These are phyloP conservation scores for Pan paniscus DNA, from an alignment of 2,113 vertebrate species.

Conservation along the genomic window DNA sequence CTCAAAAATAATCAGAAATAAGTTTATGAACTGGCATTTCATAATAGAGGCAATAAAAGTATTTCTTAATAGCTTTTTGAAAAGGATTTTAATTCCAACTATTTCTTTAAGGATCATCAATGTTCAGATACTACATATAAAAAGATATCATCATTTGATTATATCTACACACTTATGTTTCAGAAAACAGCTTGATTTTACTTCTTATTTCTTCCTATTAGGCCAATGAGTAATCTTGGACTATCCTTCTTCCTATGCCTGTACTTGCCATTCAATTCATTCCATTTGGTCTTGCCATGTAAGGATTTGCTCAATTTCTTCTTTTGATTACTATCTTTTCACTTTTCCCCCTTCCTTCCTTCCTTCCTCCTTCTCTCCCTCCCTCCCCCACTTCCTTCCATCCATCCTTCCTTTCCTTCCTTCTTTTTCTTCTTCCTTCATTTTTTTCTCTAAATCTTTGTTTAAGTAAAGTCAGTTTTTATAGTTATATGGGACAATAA, in stretches of 20 bases:
- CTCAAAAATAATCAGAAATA: slow-evolving; percentile 84
- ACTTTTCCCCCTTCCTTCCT: neutral
- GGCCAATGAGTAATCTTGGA: slow-evolving; percentile 73
- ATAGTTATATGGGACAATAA: neutral
- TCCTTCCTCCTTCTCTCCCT: neutral
- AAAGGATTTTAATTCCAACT: slow-evolving; percentile 82
- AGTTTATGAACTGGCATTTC: slow-evolving; percentile 81
- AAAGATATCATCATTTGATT: slow-evolving; percentile 69
- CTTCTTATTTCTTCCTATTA: slow-evolving; percentile 75
- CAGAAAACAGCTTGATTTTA: slow-evolving; percentile 73
- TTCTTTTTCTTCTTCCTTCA: fast-evolving
- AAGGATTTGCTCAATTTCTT: neutral
- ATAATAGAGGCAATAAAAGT: slow-evolving; percentile 80
- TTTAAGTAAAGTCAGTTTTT: neutral
- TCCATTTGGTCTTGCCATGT: neutral
- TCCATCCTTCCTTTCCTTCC: neutral
- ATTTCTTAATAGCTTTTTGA: slow-evolving; percentile 80
- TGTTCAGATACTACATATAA: slow-evolving; percentile 78
- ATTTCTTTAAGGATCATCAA: slow-evolving; percentile 80
- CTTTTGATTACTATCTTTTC: neutral
- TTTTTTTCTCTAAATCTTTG: neutral
- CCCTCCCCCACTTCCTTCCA: neutral
- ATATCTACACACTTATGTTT: slow-evolving; percentile 72
- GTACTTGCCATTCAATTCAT: neutral
- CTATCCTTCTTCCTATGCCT: slow-evolving; percentile 28